A percentile compares a stretch with the other conserved stretches of the same genome.
Evolutionary conservation across 1,140 invertebrate genomes (phyloP).

Genomic region (Lepidotrigona ventralis): DNA sequence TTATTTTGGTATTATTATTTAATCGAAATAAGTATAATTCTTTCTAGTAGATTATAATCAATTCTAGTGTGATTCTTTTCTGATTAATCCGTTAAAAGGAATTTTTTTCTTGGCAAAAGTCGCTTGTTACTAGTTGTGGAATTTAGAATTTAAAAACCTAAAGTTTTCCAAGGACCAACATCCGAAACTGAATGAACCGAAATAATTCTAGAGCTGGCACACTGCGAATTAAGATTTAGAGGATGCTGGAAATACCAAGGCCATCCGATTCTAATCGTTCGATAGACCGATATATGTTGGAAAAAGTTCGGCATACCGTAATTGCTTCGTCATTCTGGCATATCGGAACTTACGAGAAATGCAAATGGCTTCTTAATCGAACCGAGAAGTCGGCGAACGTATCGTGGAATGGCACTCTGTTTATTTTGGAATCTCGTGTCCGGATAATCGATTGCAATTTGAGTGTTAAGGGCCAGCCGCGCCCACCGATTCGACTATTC

Average conservation of each 20-base stretch:
- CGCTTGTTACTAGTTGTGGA: too few species aligned
- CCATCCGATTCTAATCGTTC: neutral
- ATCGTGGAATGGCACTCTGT: constrained; percentile 26
- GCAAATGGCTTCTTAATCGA: neutral
- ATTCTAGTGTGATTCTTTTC: too few species aligned
- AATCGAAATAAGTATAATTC: too few species aligned
- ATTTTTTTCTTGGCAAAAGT: too few species aligned
- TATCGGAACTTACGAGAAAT: neutral
- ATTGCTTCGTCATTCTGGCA: neutral
- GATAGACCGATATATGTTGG: neutral
- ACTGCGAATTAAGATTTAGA: neutral
- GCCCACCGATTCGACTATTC: constrained; percentile 14
- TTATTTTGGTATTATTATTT: too few species aligned
- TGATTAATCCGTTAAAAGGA: too few species aligned
- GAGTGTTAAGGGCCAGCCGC: constrained; percentile 9
- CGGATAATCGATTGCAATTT: constrained; percentile 49
- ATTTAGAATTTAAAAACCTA: neutral
- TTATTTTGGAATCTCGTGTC: constrained; percentile 48
- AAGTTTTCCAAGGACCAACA: neutral
- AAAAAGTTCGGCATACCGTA: too few species aligned
- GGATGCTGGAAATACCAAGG: neutral
- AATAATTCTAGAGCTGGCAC: neutral
- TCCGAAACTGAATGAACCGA: neutral
- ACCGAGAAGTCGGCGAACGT: constrained; percentile 8
- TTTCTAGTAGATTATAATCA: too few species aligned